These are phyloP conservation scores for Perodicticus potto DNA, from an alignment of 2,797 vertebrate species.

Conservation along the genomic window DNA sequence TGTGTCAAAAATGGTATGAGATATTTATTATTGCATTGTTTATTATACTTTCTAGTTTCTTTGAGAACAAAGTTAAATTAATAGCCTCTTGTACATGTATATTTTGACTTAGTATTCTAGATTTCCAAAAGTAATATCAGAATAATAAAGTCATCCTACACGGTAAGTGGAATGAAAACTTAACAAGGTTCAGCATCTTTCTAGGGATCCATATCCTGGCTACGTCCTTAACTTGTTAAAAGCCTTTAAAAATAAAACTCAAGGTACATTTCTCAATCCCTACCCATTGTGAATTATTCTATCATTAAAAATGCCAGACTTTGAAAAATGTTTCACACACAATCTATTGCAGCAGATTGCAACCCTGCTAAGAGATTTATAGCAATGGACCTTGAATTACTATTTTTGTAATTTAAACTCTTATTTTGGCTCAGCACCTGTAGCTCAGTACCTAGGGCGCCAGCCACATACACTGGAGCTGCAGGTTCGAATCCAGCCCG, in stretches of 20 bases:
- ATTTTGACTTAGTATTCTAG: background rate
- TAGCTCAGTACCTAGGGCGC: no score
- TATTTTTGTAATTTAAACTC: slow-evolving; percentile 54
- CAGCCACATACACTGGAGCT: no score
- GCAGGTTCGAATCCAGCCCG: no score
- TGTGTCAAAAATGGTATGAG: background rate
- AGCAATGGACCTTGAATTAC: background rate
- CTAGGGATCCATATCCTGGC: background rate
- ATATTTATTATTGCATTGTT: background rate
- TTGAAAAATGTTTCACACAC: background rate
- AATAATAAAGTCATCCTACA: background rate
- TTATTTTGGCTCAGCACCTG: background rate
- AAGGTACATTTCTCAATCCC: background rate
- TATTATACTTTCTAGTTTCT: background rate
- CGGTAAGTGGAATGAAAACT: background rate
- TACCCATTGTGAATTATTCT: background rate
- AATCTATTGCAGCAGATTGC: background rate
- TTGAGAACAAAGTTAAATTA: slow-evolving; percentile 5
- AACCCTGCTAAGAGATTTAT: background rate
- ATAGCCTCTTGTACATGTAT: background rate
- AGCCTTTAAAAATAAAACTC: background rate
- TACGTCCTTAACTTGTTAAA: background rate
- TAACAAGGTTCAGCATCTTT: background rate
- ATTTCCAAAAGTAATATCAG: slow-evolving; percentile 21
- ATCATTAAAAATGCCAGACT: slow-evolving; percentile 15